These are phyloP conservation scores for Sternotherus odoratus DNA, from an alignment of 2,797 vertebrate genomes.

Conservation along the genomic window DNA sequence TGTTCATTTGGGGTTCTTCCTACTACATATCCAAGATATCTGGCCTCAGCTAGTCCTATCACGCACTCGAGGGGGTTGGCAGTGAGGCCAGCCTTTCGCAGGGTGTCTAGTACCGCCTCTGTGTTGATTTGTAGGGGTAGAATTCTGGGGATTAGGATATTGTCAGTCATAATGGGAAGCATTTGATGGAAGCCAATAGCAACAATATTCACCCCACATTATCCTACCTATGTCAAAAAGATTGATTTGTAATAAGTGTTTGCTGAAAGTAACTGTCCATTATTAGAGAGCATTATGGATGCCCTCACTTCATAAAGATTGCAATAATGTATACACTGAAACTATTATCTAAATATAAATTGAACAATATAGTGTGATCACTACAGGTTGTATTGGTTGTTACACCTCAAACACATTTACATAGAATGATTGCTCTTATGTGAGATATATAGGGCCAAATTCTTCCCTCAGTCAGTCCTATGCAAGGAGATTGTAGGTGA, in stretches of 20 bases:
- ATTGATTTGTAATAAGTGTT: not conserved
- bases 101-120: too few species aligned
- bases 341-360: not conserved
- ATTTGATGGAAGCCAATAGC: not conserved
- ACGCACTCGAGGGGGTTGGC: too few species aligned
- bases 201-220: not conserved
- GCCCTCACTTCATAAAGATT: not conserved
- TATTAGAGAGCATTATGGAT: not conserved
- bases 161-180: not conserved
- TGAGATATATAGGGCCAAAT: not conserved
- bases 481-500: not conserved
- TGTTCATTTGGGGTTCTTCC: too few species aligned
- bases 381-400: not conserved
- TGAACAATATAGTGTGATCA: not conserved
- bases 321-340: not conserved
- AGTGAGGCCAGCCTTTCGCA: too few species aligned
- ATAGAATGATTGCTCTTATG: rapidly evolving
- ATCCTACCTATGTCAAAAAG: not conserved
- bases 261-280: not conserved
- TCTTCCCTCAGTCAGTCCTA: not conserved
- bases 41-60: too few species aligned
- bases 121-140: not conserved
- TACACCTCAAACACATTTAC: not conserved
- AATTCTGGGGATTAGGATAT: not conserved
- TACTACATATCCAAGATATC: too few species aligned